phyloP scores from a whole-genome alignment of 1,140 invertebrate genomes.

The Whitmania pigra region DNA sequence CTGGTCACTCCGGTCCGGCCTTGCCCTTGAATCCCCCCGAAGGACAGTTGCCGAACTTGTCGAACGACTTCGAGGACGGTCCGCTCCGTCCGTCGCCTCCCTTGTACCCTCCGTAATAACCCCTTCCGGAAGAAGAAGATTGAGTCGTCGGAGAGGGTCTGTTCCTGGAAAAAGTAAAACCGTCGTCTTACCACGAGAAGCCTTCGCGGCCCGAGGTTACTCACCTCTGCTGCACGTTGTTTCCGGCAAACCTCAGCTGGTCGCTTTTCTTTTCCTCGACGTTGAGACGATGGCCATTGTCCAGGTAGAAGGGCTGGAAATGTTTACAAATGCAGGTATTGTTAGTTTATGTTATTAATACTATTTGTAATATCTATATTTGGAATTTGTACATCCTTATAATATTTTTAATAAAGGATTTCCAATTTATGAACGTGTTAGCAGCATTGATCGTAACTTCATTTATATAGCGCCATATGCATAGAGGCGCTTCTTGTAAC shows the following conservation, averaged over 20 bases:
- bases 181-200: too few relatives aligned
- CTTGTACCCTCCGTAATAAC: not conserved
- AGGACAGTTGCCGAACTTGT: not conserved
- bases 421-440: too few relatives aligned
- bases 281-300: conserved; percentile 64
- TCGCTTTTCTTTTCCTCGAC: conserved; percentile 64
- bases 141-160: not conserved
- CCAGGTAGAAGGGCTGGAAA: conserved; percentile 62
- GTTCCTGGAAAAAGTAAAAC: too few relatives aligned
- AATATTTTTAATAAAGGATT: too few relatives aligned
- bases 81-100: not conserved
- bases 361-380: too few relatives aligned
- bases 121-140: not conserved
- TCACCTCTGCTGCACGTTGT: conserved; percentile 46
- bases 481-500: too few relatives aligned
- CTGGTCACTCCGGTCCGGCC: not conserved
- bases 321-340: not conserved
- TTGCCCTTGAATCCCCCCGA: not conserved
- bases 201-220: conserved; percentile 26
- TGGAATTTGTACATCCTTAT: too few relatives aligned
- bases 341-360: too few relatives aligned
- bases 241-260: conserved; percentile 37
- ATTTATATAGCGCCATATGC: too few relatives aligned
- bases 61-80: not conserved
- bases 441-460: too few relatives aligned